A percentile compares a stretch with the other conserved stretches of the same genome.
Conservation (phyloP, 2,888 invertebrate species). For the Listrodromus nycthemerus region DNA sequence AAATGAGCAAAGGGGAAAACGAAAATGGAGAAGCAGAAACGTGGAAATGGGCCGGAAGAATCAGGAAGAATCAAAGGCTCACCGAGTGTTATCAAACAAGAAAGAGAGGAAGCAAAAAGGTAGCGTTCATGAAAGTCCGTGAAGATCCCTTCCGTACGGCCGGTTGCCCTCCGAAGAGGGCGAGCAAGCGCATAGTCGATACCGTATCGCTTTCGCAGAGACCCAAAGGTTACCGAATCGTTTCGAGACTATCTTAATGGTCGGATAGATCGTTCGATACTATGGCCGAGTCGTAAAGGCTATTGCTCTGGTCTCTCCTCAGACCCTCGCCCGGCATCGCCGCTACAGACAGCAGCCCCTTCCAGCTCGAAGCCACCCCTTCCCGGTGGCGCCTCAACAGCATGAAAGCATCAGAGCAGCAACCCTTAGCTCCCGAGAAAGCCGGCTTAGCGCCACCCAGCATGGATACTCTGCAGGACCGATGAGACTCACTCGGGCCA, state of each 20-base stretch:
- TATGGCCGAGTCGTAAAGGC: conserved; percentile 85
- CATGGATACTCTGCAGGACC: conserved; percentile 53
- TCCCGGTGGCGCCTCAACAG: conserved; percentile 46
- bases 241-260: conserved; percentile 85
- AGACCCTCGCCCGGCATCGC: conserved; percentile 68
- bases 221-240: conserved; percentile 85
- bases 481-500: conserved; percentile 51
- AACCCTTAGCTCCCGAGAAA: conserved; percentile 73
- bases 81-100: conserved; percentile 61
- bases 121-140: conserved; percentile 78
- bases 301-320: conserved; percentile 82
- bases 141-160: conserved; percentile 61
- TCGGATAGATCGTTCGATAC: conserved; percentile 84
- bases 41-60: conserved; percentile 69
- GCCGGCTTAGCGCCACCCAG: conserved; percentile 78
- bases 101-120: conserved; percentile 63
- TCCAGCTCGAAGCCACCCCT: conserved; percentile 55
- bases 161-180: conserved; percentile 50
- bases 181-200: conserved; percentile 80
- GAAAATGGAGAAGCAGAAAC: conserved; percentile 59
- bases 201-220: conserved; percentile 84
- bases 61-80: conserved; percentile 35
- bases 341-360: conserved; percentile 48
- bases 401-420: conserved; percentile 57
- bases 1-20: conserved; percentile 55